Percentiles rank a stretch among this genome's conserved stretches.
phyloP scores from a whole-genome alignment of 2,888 invertebrate genomes.

The Artemia sp. region DNA sequence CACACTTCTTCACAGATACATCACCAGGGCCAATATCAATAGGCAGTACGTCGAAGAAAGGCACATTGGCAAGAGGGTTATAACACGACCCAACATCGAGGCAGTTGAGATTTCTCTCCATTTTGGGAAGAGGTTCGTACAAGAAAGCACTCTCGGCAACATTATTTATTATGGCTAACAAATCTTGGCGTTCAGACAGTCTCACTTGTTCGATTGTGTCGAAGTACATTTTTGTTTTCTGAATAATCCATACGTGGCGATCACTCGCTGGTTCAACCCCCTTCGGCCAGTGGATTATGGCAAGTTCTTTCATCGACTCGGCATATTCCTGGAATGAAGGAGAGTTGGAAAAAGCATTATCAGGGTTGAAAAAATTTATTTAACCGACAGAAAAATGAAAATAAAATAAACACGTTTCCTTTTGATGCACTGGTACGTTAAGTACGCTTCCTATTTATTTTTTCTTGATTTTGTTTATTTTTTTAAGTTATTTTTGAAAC shows the following conservation, averaged over 20 bases:
- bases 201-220: background rate
- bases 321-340: background rate
- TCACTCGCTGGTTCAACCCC: background rate
- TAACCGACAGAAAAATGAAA: too few relatives aligned
- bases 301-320: background rate
- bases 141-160: background rate
- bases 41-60: background rate
- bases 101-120: background rate
- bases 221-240: background rate
- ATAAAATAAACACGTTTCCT: too few relatives aligned
- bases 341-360: too few relatives aligned
- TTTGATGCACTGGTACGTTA: too few relatives aligned
- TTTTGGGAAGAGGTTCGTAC: background rate
- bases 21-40: background rate
- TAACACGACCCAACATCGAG: constrained; percentile 6
- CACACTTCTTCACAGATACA: background rate
- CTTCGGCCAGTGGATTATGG: background rate
- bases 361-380: too few relatives aligned
- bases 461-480: too few relatives aligned
- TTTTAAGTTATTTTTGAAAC: too few relatives aligned
- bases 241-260: background rate
- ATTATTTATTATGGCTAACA: background rate
- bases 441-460: too few relatives aligned
- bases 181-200: background rate
- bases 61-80: background rate